phyloP scores from a whole-genome alignment of 2,113 vertebrate species.

The Ictidomys tridecemlineatus region DNA sequence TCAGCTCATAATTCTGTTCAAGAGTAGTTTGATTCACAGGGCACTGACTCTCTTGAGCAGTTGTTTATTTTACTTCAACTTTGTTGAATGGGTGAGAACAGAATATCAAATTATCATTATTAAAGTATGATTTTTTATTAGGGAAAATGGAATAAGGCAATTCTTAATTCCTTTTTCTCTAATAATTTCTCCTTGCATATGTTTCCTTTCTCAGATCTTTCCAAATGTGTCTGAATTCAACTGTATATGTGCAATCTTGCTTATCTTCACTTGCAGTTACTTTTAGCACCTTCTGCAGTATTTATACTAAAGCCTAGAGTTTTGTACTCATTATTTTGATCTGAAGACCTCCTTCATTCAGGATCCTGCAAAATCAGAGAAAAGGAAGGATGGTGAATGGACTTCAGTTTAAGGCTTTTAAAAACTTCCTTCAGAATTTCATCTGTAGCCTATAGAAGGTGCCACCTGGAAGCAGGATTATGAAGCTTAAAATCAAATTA shows the following conservation, averaged over 20 bases:
- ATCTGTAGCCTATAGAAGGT: background rate
- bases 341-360: background rate
- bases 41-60: background rate
- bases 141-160: conserved; percentile 16
- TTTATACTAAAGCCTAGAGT: background rate
- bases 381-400: background rate
- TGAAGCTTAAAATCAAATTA: background rate
- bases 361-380: conserved; percentile 32
- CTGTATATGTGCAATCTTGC: background rate
- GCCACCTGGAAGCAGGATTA: background rate
- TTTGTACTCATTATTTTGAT: conserved; percentile 17
- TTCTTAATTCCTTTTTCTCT: background rate
- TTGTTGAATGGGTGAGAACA: background rate
- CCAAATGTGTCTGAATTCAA: conserved; percentile 38
- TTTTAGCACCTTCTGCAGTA: background rate
- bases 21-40: background rate
- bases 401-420: background rate
- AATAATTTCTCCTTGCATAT: background rate
- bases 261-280: background rate
- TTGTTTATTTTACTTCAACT: conserved; percentile 27
- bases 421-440: background rate
- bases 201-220: conserved; percentile 36
- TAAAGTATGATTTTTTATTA: background rate
- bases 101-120: background rate
- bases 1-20: background rate